Evolutionary conservation across 2,797 vertebrate genomes (phyloP).

Genomic region (Tympanoctomys barrerae): DNA sequence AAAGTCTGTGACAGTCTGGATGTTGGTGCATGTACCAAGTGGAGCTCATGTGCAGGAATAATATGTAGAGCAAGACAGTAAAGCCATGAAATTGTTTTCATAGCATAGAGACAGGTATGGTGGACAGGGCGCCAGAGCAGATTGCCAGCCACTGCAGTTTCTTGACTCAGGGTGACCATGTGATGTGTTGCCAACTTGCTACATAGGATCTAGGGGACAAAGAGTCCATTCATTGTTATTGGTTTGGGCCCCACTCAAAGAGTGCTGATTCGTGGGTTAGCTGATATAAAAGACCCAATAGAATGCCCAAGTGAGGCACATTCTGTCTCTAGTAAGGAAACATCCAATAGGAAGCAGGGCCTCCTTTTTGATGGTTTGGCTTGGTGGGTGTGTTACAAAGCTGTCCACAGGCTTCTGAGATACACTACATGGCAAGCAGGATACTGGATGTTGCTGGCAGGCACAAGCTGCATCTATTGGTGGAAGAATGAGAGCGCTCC

Average conservation of each 20-base stretch:
- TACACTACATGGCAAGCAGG: not conserved
- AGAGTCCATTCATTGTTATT: conserved; percentile 41
- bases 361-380: not conserved
- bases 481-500: no score
- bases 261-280: conserved; percentile 43
- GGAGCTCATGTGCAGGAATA: not conserved
- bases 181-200: conserved; percentile 21
- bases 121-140: not conserved
- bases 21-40: not conserved
- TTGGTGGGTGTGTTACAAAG: not conserved
- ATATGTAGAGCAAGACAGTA: not conserved
- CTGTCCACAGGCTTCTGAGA: not conserved
- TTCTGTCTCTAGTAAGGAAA: not conserved
- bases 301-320: not conserved
- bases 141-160: conserved; percentile 27
- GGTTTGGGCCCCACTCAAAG: conserved; percentile 18
- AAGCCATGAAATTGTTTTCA: not conserved
- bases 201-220: not conserved
- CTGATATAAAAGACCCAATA: not conserved
- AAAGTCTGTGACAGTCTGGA: not conserved
- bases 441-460: not conserved
- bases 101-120: not conserved
- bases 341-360: not conserved
- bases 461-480: not conserved
- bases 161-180: not conserved